These are phyloP conservation scores for Lichenostomus cassidix DNA, from an alignment of 2,113 vertebrate genomes.

Conservation along the genomic window DNA sequence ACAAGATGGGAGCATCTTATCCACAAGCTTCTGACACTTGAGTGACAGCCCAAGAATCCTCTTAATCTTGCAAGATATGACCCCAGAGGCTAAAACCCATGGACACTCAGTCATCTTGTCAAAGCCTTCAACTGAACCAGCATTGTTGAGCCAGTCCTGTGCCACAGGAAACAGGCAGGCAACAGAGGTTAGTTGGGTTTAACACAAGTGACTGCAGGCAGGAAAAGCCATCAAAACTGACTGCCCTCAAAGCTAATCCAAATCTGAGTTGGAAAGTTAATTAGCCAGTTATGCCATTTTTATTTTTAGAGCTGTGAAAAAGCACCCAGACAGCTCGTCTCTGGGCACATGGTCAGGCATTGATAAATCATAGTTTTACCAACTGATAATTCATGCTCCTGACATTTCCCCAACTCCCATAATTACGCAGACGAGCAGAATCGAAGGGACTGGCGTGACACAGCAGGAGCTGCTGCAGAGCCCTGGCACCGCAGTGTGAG, in stretches of 20 bases:
- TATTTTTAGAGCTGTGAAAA: conserved; percentile 60
- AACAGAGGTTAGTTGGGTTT: conserved; percentile 31
- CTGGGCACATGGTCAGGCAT: conserved; percentile 5
- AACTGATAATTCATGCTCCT: conserved; percentile 37
- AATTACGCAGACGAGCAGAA: neutral
- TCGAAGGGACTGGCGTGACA: conserved; percentile 25
- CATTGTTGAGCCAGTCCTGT: neutral
- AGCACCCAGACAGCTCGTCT: conserved; percentile 8
- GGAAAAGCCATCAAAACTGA: conserved; percentile 32
- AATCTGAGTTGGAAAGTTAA: conserved; percentile 1
- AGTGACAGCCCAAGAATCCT: neutral
- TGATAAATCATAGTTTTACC: conserved; percentile 33
- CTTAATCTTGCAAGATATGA: neutral
- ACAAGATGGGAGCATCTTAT: neutral
- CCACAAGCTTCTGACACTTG: neutral
- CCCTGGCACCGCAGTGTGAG: neutral
- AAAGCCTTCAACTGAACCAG: neutral
- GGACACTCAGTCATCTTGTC: neutral
- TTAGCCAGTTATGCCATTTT: conserved; percentile 46
- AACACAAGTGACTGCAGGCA: conserved; percentile 38
- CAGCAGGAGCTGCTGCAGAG: conserved; percentile 22
- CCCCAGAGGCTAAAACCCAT: neutral
- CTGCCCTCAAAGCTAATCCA: conserved; percentile 37
- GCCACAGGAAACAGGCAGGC: neutral
- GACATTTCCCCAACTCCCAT: neutral